Conservation (phyloP, 2,113 vertebrate species). For the Sebastes fasciatus region DNA sequence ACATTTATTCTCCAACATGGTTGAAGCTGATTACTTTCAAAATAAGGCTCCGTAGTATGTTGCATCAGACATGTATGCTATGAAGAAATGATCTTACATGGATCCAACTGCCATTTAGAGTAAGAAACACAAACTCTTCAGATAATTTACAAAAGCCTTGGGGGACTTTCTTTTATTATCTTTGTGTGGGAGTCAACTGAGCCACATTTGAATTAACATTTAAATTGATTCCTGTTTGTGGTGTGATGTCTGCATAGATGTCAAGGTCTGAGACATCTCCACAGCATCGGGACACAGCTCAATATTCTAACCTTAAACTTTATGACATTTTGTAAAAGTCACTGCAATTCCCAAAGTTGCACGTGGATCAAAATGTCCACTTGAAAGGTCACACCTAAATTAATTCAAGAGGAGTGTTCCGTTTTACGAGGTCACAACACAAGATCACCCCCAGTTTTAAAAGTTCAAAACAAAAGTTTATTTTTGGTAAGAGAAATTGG, state of each 20-base stretch:
- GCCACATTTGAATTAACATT: constrained; percentile 34
- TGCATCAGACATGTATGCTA: constrained; percentile 18
- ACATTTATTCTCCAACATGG: background rate
- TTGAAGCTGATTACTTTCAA: constrained; percentile 6
- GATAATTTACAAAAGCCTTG: constrained; percentile 20
- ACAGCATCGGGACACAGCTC: background rate
- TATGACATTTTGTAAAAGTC: constrained; percentile 57
- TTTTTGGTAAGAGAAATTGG: constrained; percentile 52
- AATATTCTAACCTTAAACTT: constrained; percentile 5
- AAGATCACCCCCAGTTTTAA: constrained; percentile 2
- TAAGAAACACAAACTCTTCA: constrained; percentile 3
- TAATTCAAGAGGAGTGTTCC: constrained; percentile 15
- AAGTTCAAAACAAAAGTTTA: constrained; percentile 58
- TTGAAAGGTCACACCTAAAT: constrained; percentile 38
- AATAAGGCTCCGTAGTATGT: background rate
- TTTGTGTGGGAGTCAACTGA: constrained; percentile 33
- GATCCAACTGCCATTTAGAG: background rate
- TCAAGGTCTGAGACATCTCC: background rate
- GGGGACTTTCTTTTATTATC: constrained; percentile 22
- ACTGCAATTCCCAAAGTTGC: constrained; percentile 7
- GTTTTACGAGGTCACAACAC: background rate
- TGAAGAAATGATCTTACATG: background rate
- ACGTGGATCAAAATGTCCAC: constrained; percentile 15
- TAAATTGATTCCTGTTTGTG: constrained; percentile 28
- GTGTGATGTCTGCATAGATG: constrained; percentile 15